phyloP scores from a whole-genome alignment of 2,888 invertebrate genomes.

The Pachliopta kotzebuea region DNA sequence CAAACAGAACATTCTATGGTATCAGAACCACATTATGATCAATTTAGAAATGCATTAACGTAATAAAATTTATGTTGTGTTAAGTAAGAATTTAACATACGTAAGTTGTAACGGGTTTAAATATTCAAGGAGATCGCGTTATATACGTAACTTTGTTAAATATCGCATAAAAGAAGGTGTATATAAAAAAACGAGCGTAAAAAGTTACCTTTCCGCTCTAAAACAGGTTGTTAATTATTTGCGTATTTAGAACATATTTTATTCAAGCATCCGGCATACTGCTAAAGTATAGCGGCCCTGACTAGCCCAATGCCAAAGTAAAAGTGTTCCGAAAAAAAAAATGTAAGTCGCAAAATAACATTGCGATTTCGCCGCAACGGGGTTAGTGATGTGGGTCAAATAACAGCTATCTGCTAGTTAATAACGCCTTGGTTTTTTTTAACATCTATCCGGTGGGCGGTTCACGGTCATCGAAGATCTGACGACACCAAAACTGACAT shows the following conservation, averaged over 20 bases:
- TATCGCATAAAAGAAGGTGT: not conserved
- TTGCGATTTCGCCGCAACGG: conserved; percentile 78
- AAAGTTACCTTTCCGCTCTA: conserved; percentile 7
- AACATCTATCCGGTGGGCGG: conserved; percentile 52
- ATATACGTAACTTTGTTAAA: conserved; percentile 6
- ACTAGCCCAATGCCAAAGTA: conserved; percentile 66
- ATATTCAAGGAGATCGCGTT: conserved; percentile 23
- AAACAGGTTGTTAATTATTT: conserved; percentile 20
- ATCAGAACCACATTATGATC: no score
- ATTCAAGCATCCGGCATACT: conserved; percentile 15
- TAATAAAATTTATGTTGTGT: conserved; percentile 11
- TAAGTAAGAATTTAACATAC: conserved; percentile 17
- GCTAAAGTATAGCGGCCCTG: conserved; percentile 19
- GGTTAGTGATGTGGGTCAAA: conserved; percentile 74
- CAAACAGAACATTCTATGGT: not conserved
- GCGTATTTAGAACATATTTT: conserved; percentile 20
- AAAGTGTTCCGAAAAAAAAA: conserved; percentile 79
- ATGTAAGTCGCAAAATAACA: conserved; percentile 77
- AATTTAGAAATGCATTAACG: not conserved
- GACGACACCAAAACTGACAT: conserved; percentile 30
- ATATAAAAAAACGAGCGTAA: conserved; percentile 8
- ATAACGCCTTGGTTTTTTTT: conserved; percentile 51
- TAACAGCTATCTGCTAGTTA: conserved; percentile 70
- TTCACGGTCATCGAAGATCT: conserved; percentile 58
- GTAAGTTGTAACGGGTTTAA: conserved; percentile 16